A percentile compares a stretch with the other conserved stretches of the same genome.
Evolutionary conservation across 2,113 vertebrate species (phyloP).

Genomic region (Lagenorhynchus albirostris): DNA sequence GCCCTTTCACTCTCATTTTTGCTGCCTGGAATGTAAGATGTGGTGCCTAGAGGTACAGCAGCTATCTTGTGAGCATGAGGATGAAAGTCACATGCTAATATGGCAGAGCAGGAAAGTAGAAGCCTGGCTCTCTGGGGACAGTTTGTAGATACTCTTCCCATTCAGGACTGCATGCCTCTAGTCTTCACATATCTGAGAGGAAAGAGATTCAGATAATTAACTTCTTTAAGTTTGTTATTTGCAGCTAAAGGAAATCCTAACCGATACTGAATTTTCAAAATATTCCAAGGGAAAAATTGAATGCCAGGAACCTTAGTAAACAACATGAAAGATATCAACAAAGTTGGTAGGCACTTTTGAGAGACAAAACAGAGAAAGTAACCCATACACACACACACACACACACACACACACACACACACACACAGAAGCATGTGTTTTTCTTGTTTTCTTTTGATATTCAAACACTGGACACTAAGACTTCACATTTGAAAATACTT

Average conservation of each 20-base stretch:
- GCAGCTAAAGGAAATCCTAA: not conserved
- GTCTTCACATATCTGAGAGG: not conserved
- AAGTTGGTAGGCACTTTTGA: not conserved
- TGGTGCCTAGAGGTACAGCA: not conserved
- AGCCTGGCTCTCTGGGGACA: not conserved
- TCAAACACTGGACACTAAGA: not conserved
- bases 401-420: too few species aligned
- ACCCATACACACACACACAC: not conserved
- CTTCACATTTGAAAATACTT: not conserved
- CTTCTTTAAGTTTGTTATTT: not conserved
- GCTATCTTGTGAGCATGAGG: not conserved
- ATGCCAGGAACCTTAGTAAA: not conserved
- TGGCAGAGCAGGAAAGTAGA: not conserved
- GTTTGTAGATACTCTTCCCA: not conserved
- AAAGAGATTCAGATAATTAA: not conserved
- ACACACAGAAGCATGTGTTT: not conserved
- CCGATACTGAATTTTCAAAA: not conserved
- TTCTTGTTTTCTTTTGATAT: not conserved
- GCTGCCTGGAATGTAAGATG: not conserved
- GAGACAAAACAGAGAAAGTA: not conserved
- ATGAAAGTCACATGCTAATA: too few species aligned
- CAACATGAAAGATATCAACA: not conserved
- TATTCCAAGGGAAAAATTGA: not conserved
- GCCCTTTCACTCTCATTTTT: not conserved
- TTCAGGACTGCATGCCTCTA: not conserved